Percentiles rank a stretch among this genome's conserved stretches.
These are phyloP conservation scores for Drosophila nasuta DNA, from an alignment of 1,140 invertebrate species.

Conservation along the genomic window DNA sequence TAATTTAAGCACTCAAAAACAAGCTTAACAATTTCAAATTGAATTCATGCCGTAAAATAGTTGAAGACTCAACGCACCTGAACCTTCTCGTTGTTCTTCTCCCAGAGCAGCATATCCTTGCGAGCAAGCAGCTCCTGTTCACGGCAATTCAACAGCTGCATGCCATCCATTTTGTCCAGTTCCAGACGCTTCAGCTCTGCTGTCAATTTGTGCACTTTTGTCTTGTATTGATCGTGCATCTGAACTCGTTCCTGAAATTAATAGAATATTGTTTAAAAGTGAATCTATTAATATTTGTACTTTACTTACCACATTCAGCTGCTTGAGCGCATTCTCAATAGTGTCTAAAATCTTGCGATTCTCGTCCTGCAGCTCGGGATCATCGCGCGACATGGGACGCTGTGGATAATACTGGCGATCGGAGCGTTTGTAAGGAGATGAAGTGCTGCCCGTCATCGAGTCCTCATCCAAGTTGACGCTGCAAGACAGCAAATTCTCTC, in stretches of 20 bases:
- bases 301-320: constrained; percentile 86
- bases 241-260: constrained; percentile 78
- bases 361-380: constrained; percentile 83
- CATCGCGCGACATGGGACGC: constrained; percentile 69
- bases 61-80: constrained; percentile 59
- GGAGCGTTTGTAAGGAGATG: constrained; percentile 69
- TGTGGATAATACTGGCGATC: constrained; percentile 82
- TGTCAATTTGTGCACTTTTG: constrained; percentile 76
- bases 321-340: constrained; percentile 86
- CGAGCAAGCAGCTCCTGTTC: constrained; percentile 76
- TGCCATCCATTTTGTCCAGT: constrained; percentile 83
- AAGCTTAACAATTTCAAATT: constrained; percentile 41
- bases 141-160: constrained; percentile 73
- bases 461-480: constrained; percentile 78
- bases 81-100: constrained; percentile 84
- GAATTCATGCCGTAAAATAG: constrained; percentile 29
- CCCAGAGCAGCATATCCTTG: constrained; percentile 85
- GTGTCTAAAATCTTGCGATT: constrained; percentile 84
- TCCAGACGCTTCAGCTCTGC: constrained; percentile 84
- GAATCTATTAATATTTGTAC: neutral
- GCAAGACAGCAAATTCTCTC: constrained; percentile 87
- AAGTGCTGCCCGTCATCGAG: constrained; percentile 56
- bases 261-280: neutral
- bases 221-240: constrained; percentile 84
- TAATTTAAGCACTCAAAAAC: constrained; percentile 43